A percentile compares a stretch with the other conserved stretches of the same genome.
These are phyloP conservation scores for Psittacula cyanocephala DNA, from an alignment of 2,113 vertebrate genomes.

Conservation along the genomic window DNA sequence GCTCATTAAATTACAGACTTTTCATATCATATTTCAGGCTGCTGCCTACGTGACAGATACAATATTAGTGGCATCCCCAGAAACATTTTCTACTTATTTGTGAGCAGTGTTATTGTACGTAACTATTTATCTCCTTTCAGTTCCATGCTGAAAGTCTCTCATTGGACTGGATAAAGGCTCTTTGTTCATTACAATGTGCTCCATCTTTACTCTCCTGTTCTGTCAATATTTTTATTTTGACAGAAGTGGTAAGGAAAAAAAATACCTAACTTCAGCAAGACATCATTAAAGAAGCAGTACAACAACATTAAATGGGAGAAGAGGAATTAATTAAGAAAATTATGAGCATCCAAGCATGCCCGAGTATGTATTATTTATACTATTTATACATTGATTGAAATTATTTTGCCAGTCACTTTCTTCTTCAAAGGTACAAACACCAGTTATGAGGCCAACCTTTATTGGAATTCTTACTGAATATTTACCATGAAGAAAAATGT, in stretches of 20 bases:
- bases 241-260: neutral
- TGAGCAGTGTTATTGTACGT: neutral
- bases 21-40: slow-evolving; percentile 15
- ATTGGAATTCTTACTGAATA: neutral
- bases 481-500: slow-evolving; percentile 4
- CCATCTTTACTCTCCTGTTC: neutral
- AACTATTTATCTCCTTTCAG: neutral
- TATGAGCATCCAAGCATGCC: neutral
- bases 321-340: slow-evolving; percentile 29
- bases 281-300: neutral
- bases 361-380: neutral
- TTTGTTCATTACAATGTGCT: neutral
- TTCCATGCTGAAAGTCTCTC: neutral
- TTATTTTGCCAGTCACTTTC: neutral
- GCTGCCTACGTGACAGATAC: neutral
- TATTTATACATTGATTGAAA: neutral
- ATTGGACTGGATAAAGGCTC: neutral
- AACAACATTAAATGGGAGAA: slow-evolving; percentile 2
- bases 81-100: slow-evolving; percentile 9
- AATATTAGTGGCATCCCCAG: neutral
- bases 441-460: neutral
- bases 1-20: slow-evolving; percentile 41
- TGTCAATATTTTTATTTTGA: slow-evolving; percentile 33
- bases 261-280: neutral
- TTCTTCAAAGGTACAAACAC: slow-evolving; percentile 2